Evolutionary conservation across 2,113 vertebrate species (phyloP).

Genomic region (Tachycineta bicolor): DNA sequence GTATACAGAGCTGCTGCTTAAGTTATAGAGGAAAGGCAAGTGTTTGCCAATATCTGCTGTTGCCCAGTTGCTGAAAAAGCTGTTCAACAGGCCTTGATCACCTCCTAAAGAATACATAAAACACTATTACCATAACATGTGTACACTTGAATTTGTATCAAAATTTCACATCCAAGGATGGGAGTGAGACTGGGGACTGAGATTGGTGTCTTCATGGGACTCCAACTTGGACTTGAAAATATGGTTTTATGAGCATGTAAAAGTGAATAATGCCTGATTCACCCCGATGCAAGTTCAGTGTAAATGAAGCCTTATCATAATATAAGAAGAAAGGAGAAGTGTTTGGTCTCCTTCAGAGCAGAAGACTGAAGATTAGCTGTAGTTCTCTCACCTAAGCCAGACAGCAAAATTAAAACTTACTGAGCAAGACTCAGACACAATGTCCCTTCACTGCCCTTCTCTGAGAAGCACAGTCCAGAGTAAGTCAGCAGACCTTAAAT

Average conservation of each 20-base stretch:
- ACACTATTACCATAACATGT: neutral
- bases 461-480: neutral
- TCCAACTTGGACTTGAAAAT: neutral
- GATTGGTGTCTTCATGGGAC: neutral
- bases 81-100: slow-evolving; percentile 85
- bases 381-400: slow-evolving; percentile 10
- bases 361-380: neutral
- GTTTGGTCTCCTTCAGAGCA: neutral
- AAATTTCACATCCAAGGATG: neutral
- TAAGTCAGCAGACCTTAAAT: neutral
- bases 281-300: neutral
- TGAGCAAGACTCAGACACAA: neutral
- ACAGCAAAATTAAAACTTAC: slow-evolving; percentile 4
- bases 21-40: slow-evolving; percentile 82
- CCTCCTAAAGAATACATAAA: slow-evolving; percentile 71
- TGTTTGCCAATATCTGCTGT: slow-evolving; percentile 79
- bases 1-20: slow-evolving; percentile 75
- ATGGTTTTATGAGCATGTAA: neutral
- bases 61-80: slow-evolving; percentile 81
- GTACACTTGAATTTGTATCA: neutral
- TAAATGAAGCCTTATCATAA: neutral
- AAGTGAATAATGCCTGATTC: neutral
- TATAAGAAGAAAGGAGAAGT: neutral
- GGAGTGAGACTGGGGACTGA: neutral
- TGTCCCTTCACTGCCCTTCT: neutral